Evolutionary conservation across 2,888 invertebrate species (phyloP).

Genomic region (Zygothrica quintamaculata): DNA sequence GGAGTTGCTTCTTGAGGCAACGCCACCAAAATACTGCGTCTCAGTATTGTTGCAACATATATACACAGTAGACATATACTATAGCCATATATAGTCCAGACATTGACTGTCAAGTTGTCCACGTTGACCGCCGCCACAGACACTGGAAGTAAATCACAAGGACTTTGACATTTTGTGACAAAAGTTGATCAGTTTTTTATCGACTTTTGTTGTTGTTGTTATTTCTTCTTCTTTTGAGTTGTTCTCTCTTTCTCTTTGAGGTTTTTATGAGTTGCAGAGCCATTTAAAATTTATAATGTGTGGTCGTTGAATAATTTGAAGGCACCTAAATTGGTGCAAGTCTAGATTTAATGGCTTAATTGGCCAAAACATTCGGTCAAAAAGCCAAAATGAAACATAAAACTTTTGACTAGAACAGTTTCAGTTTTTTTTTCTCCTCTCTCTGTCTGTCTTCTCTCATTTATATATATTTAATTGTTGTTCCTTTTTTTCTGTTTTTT

Average conservation of each 20-base stretch:
- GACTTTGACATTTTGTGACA: slow-evolving; percentile 76
- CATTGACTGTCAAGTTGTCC: slow-evolving; percentile 31
- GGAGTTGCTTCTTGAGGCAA: too few relatives aligned
- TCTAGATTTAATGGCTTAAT: slow-evolving; percentile 80
- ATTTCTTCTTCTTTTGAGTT: too few relatives aligned
- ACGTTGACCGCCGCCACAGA: slow-evolving; percentile 25
- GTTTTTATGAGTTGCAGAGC: slow-evolving; percentile 55
- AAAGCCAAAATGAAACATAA: not conserved
- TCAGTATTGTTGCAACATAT: too few relatives aligned
- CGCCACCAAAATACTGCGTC: too few relatives aligned
- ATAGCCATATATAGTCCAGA: slow-evolving; percentile 9
- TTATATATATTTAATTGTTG: too few relatives aligned
- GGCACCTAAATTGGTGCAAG: slow-evolving; percentile 81
- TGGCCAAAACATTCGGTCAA: slow-evolving; percentile 29
- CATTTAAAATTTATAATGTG: slow-evolving; percentile 82
- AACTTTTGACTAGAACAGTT: slow-evolving; percentile 1
- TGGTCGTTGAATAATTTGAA: slow-evolving; percentile 82
- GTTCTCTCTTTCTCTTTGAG: not conserved
- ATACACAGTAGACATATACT: too few relatives aligned
- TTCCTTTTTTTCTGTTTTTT: too few relatives aligned
- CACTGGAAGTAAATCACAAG: slow-evolving; percentile 69
- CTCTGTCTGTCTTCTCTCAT: not conserved
- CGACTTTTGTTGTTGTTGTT: not conserved
- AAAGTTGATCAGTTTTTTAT: slow-evolving; percentile 47
- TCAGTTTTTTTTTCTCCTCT: too few relatives aligned